Evolutionary conservation across 2,797 vertebrate genomes (phyloP).

Genomic region (Catharus ustulatus): DNA sequence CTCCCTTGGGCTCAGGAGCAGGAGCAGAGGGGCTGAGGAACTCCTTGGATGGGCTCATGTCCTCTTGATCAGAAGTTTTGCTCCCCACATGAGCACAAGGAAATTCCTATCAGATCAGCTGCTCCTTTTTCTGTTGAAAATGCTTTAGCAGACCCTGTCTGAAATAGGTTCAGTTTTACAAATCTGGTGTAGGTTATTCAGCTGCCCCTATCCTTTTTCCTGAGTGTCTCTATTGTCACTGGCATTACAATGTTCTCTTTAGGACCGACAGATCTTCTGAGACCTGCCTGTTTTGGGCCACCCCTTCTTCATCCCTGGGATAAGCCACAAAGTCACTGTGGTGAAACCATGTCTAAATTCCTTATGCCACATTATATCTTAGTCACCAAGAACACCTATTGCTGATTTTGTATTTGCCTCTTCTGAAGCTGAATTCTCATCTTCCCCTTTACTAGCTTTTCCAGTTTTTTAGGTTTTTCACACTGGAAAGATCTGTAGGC

Average conservation of each 20-base stretch:
- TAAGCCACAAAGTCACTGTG: background rate
- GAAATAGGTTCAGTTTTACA: background rate
- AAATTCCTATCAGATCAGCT: background rate
- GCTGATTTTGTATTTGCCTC: background rate
- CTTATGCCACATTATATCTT: background rate
- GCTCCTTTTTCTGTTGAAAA: background rate
- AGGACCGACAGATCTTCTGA: background rate
- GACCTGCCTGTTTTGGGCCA: background rate
- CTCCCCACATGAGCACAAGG: background rate
- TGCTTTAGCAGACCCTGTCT: background rate
- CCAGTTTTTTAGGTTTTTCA: background rate
- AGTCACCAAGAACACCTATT: background rate
- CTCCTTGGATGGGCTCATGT: background rate
- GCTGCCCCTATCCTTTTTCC: background rate
- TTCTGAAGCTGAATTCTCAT: background rate
- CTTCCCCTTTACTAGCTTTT: background rate
- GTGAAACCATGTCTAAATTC: background rate
- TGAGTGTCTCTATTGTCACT: background rate
- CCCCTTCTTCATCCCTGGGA: background rate
- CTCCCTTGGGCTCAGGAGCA: background rate
- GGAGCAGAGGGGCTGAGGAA: background rate
- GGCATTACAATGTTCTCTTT: background rate
- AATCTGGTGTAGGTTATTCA: background rate
- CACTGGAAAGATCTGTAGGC: background rate
- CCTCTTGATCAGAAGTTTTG: accelerated